Percentiles rank a stretch among this genome's conserved stretches.
phyloP scores from a whole-genome alignment of 1,140 invertebrate species.

The Drosophila pachea region DNA sequence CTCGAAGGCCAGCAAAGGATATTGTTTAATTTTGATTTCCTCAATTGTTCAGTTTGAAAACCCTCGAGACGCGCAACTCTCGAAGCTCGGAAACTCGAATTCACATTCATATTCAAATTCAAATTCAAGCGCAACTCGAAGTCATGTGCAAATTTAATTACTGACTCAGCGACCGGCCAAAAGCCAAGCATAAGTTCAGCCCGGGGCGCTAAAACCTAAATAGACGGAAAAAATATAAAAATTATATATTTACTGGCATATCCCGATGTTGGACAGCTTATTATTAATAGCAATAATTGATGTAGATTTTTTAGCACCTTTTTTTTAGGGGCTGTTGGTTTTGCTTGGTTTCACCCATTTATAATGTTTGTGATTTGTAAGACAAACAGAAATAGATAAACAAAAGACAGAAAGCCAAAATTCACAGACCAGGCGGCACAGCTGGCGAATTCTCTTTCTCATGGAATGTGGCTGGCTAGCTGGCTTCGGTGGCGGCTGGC shows the following conservation, averaged over 20 bases:
- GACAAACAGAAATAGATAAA: constrained; percentile 54
- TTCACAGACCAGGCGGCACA: constrained; percentile 22
- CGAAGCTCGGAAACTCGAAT: no score
- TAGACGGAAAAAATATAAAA: background rate
- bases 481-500: no score
- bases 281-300: constrained; percentile 74
- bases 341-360: constrained; percentile 63
- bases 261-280: constrained; percentile 47
- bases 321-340: background rate
- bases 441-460: constrained; percentile 70
- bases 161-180: constrained; percentile 43
- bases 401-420: constrained; percentile 41
- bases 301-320: constrained; percentile 71
- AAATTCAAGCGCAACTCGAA: constrained; percentile 42
- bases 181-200: constrained; percentile 7
- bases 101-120: constrained; percentile 22
- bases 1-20: constrained; percentile 38
- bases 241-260: constrained; percentile 12
- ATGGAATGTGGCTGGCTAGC: constrained; percentile 56
- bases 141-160: constrained; percentile 65
- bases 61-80: constrained; percentile 13
- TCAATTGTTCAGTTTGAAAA: constrained; percentile 37
- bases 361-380: constrained; percentile 73
- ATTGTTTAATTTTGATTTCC: constrained; percentile 36
- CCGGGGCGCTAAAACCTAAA: constrained; percentile 19